Evolutionary conservation across 2,888 invertebrate genomes (phyloP), one percentile per base, ranked within the genome.

Genomic region (Calliphora vomitoria): DNA sequence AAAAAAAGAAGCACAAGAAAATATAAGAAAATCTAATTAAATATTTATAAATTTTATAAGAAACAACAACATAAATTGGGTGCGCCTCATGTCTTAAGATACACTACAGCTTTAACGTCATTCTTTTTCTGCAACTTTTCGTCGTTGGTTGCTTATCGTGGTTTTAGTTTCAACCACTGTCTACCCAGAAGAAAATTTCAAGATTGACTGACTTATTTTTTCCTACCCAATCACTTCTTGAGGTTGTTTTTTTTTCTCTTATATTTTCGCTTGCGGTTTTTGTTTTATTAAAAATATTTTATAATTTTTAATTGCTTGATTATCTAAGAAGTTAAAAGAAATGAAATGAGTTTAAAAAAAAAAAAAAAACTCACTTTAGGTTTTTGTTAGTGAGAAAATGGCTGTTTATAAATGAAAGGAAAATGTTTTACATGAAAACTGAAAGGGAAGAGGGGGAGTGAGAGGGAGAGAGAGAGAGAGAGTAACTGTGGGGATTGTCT

Each of bases 231-330:
- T 76, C 71, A 71, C 20, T 78, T 31, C 25, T 72, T 25, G 20
- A 3, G 35, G 15, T 31, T 31, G 8, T 55, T 71, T 69, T 31
- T 62, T 58, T 72, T 69, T n/a, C n/a, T n/a, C n/a, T n/a, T n/a
- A n/a, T n/a, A n/a, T n/a, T 58, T 47, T 58, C 8, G 11, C 11
- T 85, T 62, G 31, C 60, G 31, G 55, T 31, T 74, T 82, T 69
- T 25, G 8, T 64, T 82, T 76, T 78, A 68, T 47, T 69, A 79
- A 85, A 85, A 62, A 75, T 75, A 85, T 82, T 82, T 87, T 87
- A 84, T 74, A 87, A 74, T 85, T 85, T 82, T 85, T 79, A 87
- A 85, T 85, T 87, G 85, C 82, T 85, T 87, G 75, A 87, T 85
- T 87, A 84, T 84, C 80, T 86, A 58, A 66, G 75, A 76, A 83